phyloP scores from a whole-genome alignment of 2,797 vertebrate species.

The Anas bahamensis region DNA sequence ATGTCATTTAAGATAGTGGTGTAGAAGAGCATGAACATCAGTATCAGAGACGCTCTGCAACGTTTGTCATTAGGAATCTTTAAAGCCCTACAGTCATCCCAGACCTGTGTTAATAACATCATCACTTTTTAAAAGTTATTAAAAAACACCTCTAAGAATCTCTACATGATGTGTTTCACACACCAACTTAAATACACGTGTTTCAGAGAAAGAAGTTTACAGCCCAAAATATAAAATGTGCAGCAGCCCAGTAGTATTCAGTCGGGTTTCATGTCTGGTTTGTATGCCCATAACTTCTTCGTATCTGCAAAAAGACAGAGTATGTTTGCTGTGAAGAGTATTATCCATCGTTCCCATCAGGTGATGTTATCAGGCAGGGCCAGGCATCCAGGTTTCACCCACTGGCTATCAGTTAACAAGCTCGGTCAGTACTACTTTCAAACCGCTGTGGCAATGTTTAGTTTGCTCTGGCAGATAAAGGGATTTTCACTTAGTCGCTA shows the following conservation, averaged over 20 bases:
- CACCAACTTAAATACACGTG: accelerated
- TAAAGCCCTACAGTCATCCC: neutral
- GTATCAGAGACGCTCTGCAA: neutral
- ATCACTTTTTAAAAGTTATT: neutral
- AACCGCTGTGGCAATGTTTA: neutral
- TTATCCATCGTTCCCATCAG: neutral
- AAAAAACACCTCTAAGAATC: neutral
- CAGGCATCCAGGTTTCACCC: neutral
- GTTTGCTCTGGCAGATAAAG: neutral
- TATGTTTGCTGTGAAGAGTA: neutral
- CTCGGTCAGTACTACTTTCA: neutral
- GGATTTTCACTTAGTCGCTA: neutral
- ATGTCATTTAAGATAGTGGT: neutral
- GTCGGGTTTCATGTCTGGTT: neutral
- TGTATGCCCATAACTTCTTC: neutral
- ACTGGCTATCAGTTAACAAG: neutral
- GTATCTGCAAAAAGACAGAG: neutral
- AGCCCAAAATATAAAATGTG: neutral
- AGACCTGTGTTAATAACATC: neutral
- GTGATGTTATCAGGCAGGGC: neutral
- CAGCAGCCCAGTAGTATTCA: neutral
- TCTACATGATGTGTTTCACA: neutral
- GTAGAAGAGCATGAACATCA: neutral
- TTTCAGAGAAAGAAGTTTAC: neutral
- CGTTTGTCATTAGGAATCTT: neutral